These are phyloP conservation scores for Xiphydria camelus DNA, from an alignment of 2,888 invertebrate species.

Conservation along the genomic window DNA sequence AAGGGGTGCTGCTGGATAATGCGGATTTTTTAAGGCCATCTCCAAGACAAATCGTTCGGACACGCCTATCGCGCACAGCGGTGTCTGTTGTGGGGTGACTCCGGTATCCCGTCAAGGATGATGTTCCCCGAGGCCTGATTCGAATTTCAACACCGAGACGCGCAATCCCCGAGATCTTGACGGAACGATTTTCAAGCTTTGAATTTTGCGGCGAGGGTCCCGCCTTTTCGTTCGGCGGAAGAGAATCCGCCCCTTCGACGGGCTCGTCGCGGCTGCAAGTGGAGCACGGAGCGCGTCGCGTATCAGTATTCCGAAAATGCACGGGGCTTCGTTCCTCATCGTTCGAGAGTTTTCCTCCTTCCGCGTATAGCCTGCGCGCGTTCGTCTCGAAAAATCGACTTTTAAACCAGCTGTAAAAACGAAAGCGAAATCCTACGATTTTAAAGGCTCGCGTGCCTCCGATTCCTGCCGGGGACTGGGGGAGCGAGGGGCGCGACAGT, in stretches of 20 bases:
- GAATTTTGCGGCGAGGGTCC: no score
- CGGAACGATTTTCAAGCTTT: constrained; percentile 49
- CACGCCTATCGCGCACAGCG: constrained; percentile 27
- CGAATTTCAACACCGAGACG: constrained; percentile 44
- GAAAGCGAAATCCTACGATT: constrained; percentile 49
- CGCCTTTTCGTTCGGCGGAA: no score
- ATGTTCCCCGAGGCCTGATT: constrained; percentile 35
- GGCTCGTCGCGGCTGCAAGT: no score
- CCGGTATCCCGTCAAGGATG: constrained; percentile 3
- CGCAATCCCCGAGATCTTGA: constrained; percentile 27
- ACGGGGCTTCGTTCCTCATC: no score
- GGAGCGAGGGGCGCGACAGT: constrained; percentile 46
- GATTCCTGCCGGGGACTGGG: constrained; percentile 17
- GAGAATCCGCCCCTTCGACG: no score
- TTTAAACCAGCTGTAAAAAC: constrained; percentile 56
- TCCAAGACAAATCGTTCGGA: constrained; percentile 44
- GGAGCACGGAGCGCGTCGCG: no score
- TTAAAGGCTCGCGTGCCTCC: constrained; percentile 33
- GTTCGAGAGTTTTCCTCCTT: no score
- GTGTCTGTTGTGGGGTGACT: constrained; percentile 3
- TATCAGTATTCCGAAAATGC: no score
- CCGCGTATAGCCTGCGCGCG: no score
- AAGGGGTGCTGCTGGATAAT: background rate
- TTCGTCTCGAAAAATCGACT: constrained; percentile 52
- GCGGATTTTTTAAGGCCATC: constrained; percentile 25